Percentiles rank a stretch among this genome's conserved stretches.
Conservation (phyloP, 2,797 vertebrate species). For the Falco biarmicus region DNA sequence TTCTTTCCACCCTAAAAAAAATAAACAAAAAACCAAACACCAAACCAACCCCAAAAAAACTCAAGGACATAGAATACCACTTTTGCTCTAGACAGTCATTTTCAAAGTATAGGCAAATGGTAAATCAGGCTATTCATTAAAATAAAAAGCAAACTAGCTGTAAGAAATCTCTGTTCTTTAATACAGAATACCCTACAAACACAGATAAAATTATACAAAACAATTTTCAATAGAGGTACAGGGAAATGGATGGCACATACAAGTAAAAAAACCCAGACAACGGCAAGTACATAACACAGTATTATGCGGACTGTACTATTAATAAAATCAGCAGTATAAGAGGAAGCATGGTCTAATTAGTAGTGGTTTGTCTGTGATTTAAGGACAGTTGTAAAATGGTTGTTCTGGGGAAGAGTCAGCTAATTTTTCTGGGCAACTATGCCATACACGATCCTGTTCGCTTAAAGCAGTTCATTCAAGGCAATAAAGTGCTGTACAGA, state of each 20-base stretch:
- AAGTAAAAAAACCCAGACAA: background rate
- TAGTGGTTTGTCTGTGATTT: background rate
- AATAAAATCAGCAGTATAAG: background rate
- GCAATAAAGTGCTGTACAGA: background rate
- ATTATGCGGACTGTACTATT: background rate
- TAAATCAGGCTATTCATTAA: background rate
- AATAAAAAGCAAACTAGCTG: background rate
- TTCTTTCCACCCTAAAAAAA: background rate
- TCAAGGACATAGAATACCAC: background rate
- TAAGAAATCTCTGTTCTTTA: background rate
- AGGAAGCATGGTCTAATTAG: background rate
- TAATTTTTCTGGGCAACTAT: background rate
- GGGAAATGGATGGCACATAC: background rate
- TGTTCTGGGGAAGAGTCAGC: background rate
- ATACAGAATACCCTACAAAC: background rate
- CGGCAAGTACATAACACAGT: background rate
- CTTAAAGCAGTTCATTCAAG: background rate
- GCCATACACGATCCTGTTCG: background rate
- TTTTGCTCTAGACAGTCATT: background rate
- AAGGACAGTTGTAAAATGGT: background rate
- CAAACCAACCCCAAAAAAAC: background rate
- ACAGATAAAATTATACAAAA: background rate
- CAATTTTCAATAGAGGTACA: background rate
- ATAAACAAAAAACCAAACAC: rapidly evolving
- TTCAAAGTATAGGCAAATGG: background rate